Conservation (phyloP, 2,113 vertebrate genomes). For the Gallinago undulata region DNA sequence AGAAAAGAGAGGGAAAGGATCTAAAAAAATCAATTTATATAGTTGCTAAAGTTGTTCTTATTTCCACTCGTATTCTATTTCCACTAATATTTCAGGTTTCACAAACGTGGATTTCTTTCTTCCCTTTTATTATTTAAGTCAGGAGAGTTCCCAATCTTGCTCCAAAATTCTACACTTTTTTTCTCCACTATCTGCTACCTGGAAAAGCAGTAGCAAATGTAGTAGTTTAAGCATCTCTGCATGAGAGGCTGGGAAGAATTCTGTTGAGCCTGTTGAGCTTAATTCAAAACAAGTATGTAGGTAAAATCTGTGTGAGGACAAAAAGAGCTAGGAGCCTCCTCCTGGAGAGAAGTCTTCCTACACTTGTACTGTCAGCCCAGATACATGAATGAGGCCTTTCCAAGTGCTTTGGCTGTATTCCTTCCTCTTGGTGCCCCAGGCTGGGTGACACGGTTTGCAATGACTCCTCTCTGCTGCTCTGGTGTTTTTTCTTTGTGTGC, state of each 20-base stretch:
- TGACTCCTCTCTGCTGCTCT: background rate
- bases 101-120: background rate
- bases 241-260: background rate
- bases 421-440: background rate
- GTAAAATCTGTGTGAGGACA: background rate
- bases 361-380: background rate
- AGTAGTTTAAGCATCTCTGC: background rate
- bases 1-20: background rate
- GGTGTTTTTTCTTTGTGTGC: background rate
- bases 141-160: background rate
- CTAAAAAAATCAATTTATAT: background rate
- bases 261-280: background rate
- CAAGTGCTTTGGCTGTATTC: background rate
- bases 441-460: background rate
- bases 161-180: background rate
- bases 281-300: background rate
- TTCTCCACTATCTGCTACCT: background rate
- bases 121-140: background rate
- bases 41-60: background rate
- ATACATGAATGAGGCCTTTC: background rate
- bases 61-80: background rate
- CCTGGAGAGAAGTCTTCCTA: slow-evolving; percentile 10
- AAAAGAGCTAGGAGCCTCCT: slow-evolving; percentile 30
- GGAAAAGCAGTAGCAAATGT: background rate
- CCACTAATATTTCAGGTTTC: background rate